A percentile compares a stretch with the other conserved stretches of the same genome.
phyloP scores from a whole-genome alignment of 1,140 invertebrate genomes.

The Ylistrum balloti region DNA sequence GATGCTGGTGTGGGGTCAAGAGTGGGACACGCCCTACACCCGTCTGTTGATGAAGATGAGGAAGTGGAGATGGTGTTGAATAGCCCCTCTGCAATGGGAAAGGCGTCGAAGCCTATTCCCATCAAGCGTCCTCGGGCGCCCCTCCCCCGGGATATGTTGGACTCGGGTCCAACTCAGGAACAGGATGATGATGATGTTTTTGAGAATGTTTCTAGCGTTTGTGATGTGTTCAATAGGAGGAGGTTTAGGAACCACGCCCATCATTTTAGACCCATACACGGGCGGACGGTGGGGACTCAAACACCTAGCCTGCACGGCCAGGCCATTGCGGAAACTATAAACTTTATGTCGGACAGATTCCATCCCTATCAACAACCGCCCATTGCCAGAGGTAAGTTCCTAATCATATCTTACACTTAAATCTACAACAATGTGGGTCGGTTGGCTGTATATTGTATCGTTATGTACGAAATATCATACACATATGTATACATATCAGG shows the following conservation, averaged over 20 bases:
- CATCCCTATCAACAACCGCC: constrained; percentile 26
- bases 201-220: constrained; percentile 31
- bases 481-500: too few relatives aligned
- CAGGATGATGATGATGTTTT: constrained; percentile 18
- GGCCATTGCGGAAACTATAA: background rate
- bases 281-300: constrained; percentile 36
- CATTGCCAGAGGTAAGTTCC: constrained; percentile 10
- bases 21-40: background rate
- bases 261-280: constrained; percentile 29
- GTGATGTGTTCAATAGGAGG: background rate
- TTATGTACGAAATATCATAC: too few relatives aligned
- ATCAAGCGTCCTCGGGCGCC: background rate
- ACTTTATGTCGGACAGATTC: constrained; percentile 9
- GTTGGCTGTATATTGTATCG: too few relatives aligned
- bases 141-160: background rate
- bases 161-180: background rate
- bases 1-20: background rate
- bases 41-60: constrained; percentile 29
- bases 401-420: background rate
- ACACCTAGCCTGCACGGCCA: constrained; percentile 8
- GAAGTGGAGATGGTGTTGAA: constrained; percentile 8
- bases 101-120: constrained; percentile 29
- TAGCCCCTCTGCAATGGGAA: background rate
- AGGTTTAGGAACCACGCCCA: constrained; percentile 36
- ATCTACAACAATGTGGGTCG: background rate